Conservation (phyloP, 92 coral and sea anemone species). For the Zoanthus sansibaricus region DNA sequence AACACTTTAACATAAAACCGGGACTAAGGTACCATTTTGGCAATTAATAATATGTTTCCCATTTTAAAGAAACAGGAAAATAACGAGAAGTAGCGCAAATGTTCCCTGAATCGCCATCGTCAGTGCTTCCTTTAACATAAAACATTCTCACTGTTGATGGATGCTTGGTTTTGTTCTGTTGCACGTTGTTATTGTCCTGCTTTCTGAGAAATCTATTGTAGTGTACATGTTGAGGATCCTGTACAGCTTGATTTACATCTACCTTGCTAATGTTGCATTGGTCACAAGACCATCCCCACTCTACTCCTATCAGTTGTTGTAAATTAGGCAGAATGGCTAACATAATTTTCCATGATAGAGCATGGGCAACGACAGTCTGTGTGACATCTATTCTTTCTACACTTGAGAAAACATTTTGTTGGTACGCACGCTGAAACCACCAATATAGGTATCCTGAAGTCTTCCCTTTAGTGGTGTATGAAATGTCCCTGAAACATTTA, state of each 20-base stretch:
- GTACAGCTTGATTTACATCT: neutral
- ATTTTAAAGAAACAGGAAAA: neutral
- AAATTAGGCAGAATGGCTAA: neutral
- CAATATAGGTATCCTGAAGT: no score
- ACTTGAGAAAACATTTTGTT: neutral
- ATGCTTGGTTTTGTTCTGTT: neutral
- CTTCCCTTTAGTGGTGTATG: no score
- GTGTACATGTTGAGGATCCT: neutral
- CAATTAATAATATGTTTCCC: neutral
- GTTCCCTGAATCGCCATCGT: no score
- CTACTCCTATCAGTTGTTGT: neutral
- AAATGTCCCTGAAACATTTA: no score
- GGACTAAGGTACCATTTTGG: neutral
- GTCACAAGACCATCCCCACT: neutral
- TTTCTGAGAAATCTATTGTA: neutral
- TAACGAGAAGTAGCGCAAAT: no score
- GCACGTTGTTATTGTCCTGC: neutral
- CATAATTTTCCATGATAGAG: neutral
- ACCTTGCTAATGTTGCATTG: conserved; percentile 4
- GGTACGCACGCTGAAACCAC: no score
- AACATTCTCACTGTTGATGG: no score
- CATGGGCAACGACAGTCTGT: neutral
- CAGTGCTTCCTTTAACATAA: no score
- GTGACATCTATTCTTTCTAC: neutral
- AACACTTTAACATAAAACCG: neutral